Evolutionary conservation across 1,140 invertebrate genomes (phyloP), one percentile per base, ranked within the genome.

Genomic region (Dryas iulia): DNA sequence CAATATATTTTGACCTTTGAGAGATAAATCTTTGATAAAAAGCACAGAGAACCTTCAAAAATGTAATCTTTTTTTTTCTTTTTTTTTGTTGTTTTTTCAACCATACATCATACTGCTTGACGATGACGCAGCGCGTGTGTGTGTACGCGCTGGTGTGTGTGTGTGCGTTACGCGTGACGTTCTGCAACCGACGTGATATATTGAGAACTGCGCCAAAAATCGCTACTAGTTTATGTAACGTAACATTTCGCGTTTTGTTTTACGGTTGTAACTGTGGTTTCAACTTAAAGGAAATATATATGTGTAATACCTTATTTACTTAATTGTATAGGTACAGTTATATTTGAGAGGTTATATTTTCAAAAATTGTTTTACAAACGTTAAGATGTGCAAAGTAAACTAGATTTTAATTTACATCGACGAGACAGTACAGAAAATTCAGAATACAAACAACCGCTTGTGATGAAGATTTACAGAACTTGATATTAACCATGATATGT

Each of bases 181-280:
- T 79, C 83, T 84, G 86, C 80, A 71, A 83, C 77, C 81, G 84
- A 82, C 84, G 86, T 89, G 86, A 89, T 89, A 87, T 89, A 89
- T 89, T 87, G 86, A 89, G 84, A 84, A 86, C 78, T 78, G 81
- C 77, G 74, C 83, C 84, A 88, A 89, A 89, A 89, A 89, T 87
- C 81, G 79, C 84, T 82, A 83, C 80, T 82, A 83, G 76, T 78
- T 81, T 81, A 81, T 77, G 73, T 82, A 80, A 81, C 77, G 73
- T 68, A 78, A 76, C 70, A 71, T 79, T 79, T 76, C 76, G 71
- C 72, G 75, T 78, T 81, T 76, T 79, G 73, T 77, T 79, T 76
- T 72, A 64, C 62, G 71, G 71, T 71, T 71, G 63, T 57, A 66
- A 56, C 60, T 58, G 54, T 39, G 35, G 67, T 63, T 69, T 59